Evolutionary conservation across 2,797 vertebrate species (phyloP).

Genomic region (Cyclura pinguis): DNA sequence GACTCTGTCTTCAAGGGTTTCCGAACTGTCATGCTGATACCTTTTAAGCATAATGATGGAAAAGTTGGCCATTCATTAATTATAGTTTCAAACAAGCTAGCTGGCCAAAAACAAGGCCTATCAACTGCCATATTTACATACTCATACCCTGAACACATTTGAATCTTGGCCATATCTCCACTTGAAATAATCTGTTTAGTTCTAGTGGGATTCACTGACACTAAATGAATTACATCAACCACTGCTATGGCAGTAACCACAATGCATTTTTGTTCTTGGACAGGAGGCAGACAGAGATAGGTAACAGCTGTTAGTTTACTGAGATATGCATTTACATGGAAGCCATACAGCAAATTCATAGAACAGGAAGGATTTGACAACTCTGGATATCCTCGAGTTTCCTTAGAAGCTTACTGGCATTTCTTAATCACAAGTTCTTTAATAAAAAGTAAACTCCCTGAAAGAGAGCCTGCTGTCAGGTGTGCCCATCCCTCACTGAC

Average conservation of each 20-base stretch:
- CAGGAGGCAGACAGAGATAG: conserved; percentile 9
- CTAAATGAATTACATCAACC: conserved; percentile 22
- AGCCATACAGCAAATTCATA: conserved; percentile 1
- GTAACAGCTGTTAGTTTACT: conserved; percentile 18
- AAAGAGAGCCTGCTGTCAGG: not conserved
- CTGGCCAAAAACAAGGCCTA: conserved; percentile 64
- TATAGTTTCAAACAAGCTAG: conserved; percentile 70
- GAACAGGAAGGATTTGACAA: not conserved
- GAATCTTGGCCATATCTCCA: conserved; percentile 19
- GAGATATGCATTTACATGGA: not conserved
- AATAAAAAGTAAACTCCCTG: not conserved
- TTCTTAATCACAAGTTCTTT: not conserved
- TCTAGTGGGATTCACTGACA: conserved; percentile 18
- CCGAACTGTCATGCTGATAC: conserved; percentile 91
- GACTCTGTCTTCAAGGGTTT: conserved; percentile 85
- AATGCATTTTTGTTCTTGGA: conserved; percentile 11
- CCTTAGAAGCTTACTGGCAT: not conserved
- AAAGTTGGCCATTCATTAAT: conserved; percentile 72
- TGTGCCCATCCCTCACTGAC: not conserved
- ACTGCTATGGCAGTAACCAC: conserved; percentile 6
- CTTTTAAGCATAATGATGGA: conserved; percentile 81
- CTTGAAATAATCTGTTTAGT: conserved; percentile 12
- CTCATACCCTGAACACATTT: conserved; percentile 15
- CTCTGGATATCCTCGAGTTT: not conserved
- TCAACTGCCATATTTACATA: conserved; percentile 47